Percentiles rank a stretch among this genome's conserved stretches.
Conservation (phyloP, 1,140 invertebrate genomes). For the Glossosoma conforme region DNA sequence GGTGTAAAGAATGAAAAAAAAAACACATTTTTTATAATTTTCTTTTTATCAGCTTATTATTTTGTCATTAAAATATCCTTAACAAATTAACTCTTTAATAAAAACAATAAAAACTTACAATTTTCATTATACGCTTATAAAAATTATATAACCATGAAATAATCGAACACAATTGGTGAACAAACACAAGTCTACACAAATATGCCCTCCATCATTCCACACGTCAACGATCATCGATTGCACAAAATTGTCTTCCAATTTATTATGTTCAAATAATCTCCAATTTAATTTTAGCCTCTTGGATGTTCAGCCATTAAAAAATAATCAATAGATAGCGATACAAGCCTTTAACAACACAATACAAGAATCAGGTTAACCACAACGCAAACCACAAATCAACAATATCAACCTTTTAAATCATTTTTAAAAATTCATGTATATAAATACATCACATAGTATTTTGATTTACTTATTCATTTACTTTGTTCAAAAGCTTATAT, state of each 20-base stretch:
- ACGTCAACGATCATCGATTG: background rate
- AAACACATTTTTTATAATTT: conserved; percentile 24
- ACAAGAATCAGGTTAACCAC: background rate
- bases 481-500: too few relatives aligned
- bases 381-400: background rate
- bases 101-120: conserved; percentile 26
- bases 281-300: background rate
- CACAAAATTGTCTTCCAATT: conserved; percentile 13
- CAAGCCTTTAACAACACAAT: background rate
- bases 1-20: conserved; percentile 16
- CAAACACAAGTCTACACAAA: conserved; percentile 15
- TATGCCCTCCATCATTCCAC: conserved; percentile 9
- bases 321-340: background rate
- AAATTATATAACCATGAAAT: conserved; percentile 24
- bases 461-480: too few relatives aligned
- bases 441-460: too few relatives aligned
- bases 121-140: conserved; percentile 19
- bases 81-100: conserved; percentile 28
- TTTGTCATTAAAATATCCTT: conserved; percentile 25
- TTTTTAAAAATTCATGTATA: background rate
- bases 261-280: background rate
- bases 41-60: conserved; percentile 28
- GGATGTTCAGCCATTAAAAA: background rate
- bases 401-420: background rate
- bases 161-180: conserved; percentile 32